Evolutionary conservation across 2,113 vertebrate genomes (phyloP).

Genomic region (Antechinus flavipes): DNA sequence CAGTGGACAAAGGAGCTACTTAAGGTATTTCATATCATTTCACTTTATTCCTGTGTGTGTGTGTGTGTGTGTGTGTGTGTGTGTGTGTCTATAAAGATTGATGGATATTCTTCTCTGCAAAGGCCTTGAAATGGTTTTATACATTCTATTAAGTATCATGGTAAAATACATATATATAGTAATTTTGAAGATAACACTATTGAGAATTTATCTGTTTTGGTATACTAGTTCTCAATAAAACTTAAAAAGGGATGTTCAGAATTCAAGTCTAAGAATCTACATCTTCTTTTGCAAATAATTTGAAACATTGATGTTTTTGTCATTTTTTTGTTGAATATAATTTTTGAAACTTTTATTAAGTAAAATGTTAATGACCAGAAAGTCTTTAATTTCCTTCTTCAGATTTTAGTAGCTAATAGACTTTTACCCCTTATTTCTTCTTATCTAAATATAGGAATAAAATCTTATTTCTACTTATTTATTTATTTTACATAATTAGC

Average conservation of each 20-base stretch:
- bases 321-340: neutral
- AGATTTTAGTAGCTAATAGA: neutral
- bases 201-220: neutral
- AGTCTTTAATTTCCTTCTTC: neutral
- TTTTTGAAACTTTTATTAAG: neutral
- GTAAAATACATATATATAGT: neutral
- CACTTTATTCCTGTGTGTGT: neutral
- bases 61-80: neutral
- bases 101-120: neutral
- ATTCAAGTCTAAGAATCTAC: neutral
- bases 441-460: neutral
- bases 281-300: neutral
- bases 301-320: neutral
- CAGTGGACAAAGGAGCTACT: neutral
- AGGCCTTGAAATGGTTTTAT: neutral
- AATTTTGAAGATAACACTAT: neutral
- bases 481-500: neutral
- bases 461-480: neutral
- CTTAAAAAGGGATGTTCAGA: neutral
- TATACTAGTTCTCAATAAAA: neutral
- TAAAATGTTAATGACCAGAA: neutral
- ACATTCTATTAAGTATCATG: neutral
- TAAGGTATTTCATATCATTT: neutral
- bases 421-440: neutral
- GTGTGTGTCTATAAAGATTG: neutral